phyloP scores from a whole-genome alignment of 2,888 invertebrate species.

The Sarcophaga caerulescens region DNA sequence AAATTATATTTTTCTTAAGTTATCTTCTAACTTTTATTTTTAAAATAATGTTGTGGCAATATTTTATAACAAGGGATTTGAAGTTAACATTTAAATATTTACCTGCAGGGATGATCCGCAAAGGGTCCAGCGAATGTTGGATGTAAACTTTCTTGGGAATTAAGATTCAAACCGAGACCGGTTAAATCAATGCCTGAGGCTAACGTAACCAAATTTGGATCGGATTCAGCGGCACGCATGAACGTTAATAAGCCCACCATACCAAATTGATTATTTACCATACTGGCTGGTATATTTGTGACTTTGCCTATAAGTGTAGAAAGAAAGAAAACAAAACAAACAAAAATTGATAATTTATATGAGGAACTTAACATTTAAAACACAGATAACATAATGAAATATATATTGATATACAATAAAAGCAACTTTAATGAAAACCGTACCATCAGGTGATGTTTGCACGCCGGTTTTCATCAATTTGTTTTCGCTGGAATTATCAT shows the following conservation, averaged over 20 bases:
- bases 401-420: neutral
- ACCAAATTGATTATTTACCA: constrained; percentile 99
- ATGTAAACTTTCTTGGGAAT: constrained; percentile 98
- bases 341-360: neutral
- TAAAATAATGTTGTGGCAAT: neutral
- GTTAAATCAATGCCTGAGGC: constrained; percentile 99
- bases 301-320: constrained; percentile 88
- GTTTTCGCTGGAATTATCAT: constrained; percentile 82
- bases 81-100: constrained; percentile 30
- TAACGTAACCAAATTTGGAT: constrained; percentile 97
- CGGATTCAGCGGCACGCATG: constrained; percentile 98
- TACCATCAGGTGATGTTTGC: constrained; percentile 96
- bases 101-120: constrained; percentile 97
- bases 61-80: neutral
- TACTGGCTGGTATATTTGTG: constrained; percentile 98
- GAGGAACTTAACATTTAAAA: neutral
- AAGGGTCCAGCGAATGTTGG: constrained; percentile 99
- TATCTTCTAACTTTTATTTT: too few relatives aligned
- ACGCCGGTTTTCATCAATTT: constrained; percentile 89
- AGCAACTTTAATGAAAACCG: constrained; percentile 63
- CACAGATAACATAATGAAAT: neutral
- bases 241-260: constrained; percentile 99
- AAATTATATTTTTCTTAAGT: too few relatives aligned
- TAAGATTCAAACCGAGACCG: constrained; percentile 98
- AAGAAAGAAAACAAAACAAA: neutral